Percentiles rank a stretch among this genome's conserved stretches.
These are phyloP conservation scores for Hormiphora californensis DNA, from an alignment of 37 sponge, comb jelly and placozoan species.

Conservation along the genomic window DNA sequence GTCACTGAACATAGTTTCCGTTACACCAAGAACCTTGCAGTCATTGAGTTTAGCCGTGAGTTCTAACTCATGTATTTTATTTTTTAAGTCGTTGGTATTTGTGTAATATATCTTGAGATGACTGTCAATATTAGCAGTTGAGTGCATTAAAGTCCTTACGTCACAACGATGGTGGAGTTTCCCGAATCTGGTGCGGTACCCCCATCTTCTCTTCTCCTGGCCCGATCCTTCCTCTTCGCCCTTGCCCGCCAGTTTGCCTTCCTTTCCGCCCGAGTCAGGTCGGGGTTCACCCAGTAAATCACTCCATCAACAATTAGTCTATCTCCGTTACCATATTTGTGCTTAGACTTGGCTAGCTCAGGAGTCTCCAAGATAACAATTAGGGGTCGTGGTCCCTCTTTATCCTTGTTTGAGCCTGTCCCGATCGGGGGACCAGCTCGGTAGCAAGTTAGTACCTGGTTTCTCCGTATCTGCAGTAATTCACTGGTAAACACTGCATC, in stretches of 20 bases:
- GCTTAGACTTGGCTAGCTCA: background rate
- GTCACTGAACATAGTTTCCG: no score
- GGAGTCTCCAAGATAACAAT: slow-evolving; percentile 18
- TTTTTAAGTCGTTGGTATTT: no score
- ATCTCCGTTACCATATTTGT: slow-evolving; percentile 20
- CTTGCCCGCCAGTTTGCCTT: background rate
- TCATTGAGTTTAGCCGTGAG: no score
- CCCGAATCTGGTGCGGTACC: no score
- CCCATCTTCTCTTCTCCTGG: no score
- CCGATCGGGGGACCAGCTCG: slow-evolving; percentile 35
- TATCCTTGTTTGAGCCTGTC: slow-evolving; percentile 38
- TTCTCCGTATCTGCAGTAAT: background rate
- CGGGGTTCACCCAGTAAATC: background rate
- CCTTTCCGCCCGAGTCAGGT: background rate
- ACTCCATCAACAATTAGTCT: background rate
- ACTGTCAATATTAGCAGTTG: no score
- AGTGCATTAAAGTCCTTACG: no score
- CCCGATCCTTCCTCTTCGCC: background rate
- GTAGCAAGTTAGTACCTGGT: background rate
- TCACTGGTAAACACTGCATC: background rate
- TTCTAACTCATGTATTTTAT: no score
- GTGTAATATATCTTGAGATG: no score
- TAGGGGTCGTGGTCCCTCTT: background rate
- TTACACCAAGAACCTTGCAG: no score
- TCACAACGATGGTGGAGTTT: no score